Evolutionary conservation across 1,140 invertebrate species (phyloP).

Genomic region (Trichoplusia ni): DNA sequence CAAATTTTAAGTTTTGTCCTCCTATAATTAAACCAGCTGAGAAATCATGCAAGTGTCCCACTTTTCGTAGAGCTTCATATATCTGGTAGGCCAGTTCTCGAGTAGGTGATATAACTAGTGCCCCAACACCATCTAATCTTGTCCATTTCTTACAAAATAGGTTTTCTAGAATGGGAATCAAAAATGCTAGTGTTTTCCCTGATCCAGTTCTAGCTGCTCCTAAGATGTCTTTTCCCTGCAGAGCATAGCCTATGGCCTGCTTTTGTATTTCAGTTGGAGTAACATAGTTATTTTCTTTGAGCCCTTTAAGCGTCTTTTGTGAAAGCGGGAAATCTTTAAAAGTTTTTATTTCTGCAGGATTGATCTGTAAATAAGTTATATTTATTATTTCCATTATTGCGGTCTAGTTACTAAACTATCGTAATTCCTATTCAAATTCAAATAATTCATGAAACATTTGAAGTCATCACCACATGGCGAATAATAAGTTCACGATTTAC

Average conservation of each 20-base stretch:
- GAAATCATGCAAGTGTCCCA: slow-evolving; percentile 95
- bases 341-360: slow-evolving; percentile 83
- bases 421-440: too few relatives aligned
- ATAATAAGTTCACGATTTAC: too few relatives aligned
- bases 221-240: slow-evolving; percentile 95
- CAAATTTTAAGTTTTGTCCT: slow-evolving; percentile 95
- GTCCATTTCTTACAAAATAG: slow-evolving; percentile 95
- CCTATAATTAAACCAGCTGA: slow-evolving; percentile 98
- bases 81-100: slow-evolving; percentile 99
- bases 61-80: slow-evolving; percentile 94
- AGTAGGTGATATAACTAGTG: slow-evolving; percentile 97
- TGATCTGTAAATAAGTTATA: slow-evolving; percentile 82
- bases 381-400: too few relatives aligned
- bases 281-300: slow-evolving; percentile 88
- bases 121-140: slow-evolving; percentile 94
- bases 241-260: slow-evolving; percentile 90
- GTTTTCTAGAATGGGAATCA: slow-evolving; percentile 94
- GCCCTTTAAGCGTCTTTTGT: slow-evolving; percentile 88
- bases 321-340: slow-evolving; percentile 93
- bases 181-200: slow-evolving; percentile 99
- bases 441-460: too few relatives aligned
- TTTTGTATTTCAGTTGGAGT: slow-evolving; percentile 96
- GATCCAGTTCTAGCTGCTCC: slow-evolving; percentile 98
- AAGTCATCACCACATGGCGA: too few relatives aligned
- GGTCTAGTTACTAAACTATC: too few relatives aligned